These are phyloP conservation scores for Philopedon plagiatum DNA, from an alignment of 2,888 invertebrate genomes.

Conservation along the genomic window DNA sequence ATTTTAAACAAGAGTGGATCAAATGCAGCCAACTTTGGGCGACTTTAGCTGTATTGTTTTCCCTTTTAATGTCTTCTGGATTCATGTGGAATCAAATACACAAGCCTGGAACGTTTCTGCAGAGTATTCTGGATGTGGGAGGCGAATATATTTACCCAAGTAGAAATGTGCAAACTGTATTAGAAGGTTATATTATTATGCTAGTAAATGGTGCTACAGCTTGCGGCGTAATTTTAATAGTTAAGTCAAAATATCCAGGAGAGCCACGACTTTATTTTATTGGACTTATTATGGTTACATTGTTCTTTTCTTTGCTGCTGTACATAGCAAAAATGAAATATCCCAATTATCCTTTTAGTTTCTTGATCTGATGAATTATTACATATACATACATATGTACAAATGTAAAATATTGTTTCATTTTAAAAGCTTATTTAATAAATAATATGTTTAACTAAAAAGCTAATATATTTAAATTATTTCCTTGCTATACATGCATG, in stretches of 20 bases:
- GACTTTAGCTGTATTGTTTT: background rate
- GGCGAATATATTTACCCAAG: background rate
- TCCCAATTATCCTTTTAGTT: background rate
- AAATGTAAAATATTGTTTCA: no score
- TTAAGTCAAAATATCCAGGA: background rate
- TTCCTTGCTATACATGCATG: no score
- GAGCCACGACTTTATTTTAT: background rate
- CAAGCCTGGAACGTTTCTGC: background rate
- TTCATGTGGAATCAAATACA: constrained; percentile 12
- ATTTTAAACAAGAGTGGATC: background rate
- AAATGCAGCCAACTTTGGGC: background rate
- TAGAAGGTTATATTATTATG: background rate
- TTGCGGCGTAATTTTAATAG: background rate
- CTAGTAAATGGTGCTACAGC: background rate
- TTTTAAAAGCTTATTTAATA: no score
- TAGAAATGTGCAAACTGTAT: background rate
- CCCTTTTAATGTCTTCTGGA: constrained; percentile 13
- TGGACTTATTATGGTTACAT: background rate
- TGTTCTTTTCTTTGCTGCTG: background rate
- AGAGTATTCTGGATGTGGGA: no score
- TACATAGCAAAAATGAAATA: background rate
- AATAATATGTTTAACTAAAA: no score
- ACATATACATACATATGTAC: no score
- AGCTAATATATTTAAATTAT: no score
- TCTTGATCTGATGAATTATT: background rate